Percentiles rank a stretch among this genome's conserved stretches.
Evolutionary conservation across 1,140 invertebrate species (phyloP).

Genomic region (Mercenaria mercenaria): DNA sequence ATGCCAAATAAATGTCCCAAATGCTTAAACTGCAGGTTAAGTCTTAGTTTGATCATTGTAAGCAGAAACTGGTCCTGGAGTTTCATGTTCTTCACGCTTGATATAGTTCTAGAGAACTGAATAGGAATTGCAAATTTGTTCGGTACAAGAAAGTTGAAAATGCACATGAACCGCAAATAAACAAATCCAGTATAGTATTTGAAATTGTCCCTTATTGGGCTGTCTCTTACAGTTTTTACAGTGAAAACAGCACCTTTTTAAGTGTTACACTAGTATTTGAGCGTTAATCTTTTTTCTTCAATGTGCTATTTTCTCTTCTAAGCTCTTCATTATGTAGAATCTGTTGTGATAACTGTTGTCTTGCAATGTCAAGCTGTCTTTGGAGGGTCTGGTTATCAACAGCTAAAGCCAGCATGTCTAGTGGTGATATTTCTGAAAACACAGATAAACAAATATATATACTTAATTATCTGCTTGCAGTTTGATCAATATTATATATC

Average conservation of each 20-base stretch:
- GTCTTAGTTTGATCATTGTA: slow-evolving; percentile 53
- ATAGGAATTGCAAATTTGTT: slow-evolving; percentile 20
- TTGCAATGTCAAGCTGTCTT: neutral
- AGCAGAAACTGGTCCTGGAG: slow-evolving; percentile 46
- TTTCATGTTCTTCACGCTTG: slow-evolving; percentile 22
- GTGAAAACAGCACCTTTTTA: neutral
- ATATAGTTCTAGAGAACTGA: neutral
- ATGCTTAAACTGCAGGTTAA: slow-evolving; percentile 25
- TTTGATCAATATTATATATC: too few relatives aligned
- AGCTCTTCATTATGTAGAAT: too few relatives aligned
- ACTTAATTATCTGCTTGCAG: too few relatives aligned
- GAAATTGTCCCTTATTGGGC: slow-evolving; percentile 23
- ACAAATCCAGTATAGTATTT: slow-evolving; percentile 52
- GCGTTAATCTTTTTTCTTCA: neutral
- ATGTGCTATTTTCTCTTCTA: too few relatives aligned
- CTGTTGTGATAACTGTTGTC: too few relatives aligned
- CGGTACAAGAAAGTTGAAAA: slow-evolving; percentile 49
- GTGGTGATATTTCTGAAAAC: neutral
- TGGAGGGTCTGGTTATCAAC: neutral
- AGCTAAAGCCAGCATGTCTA: neutral
- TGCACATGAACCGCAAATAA: slow-evolving; percentile 1
- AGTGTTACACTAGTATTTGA: neutral
- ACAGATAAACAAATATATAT: too few relatives aligned
- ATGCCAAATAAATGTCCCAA: slow-evolving; percentile 32
- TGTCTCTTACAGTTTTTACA: neutral